phyloP scores from a whole-genome alignment of 2,797 vertebrate species.

The Centroberyx gerrardi region DNA sequence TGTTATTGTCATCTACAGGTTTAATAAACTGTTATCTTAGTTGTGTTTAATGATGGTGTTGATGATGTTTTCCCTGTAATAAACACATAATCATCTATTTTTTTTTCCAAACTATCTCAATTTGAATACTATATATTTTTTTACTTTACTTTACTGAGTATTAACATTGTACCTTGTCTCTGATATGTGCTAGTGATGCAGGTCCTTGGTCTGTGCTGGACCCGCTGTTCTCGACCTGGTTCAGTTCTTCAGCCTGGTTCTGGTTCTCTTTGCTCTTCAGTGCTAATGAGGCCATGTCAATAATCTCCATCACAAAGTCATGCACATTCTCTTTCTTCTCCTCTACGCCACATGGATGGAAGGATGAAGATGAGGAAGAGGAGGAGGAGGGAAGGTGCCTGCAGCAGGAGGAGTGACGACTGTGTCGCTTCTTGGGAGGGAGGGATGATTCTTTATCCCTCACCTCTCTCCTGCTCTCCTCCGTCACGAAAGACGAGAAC shows the following conservation, averaged over 20 bases:
- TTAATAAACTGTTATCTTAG: not conserved
- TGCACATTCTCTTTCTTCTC: conserved; percentile 86
- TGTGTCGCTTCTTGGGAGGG: conserved; percentile 54
- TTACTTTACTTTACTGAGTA: not conserved
- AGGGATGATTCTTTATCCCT: conserved; percentile 52
- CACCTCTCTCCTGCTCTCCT: conserved; percentile 75
- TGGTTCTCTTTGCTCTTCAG: conserved; percentile 90
- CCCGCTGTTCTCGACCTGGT: conserved; percentile 46
- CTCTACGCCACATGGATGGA: not conserved
- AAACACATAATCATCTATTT: too few species aligned
- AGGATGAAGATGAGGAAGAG: not conserved
- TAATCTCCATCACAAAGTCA: conserved; percentile 95
- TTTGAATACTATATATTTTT: not conserved
- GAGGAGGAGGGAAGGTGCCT: conserved; percentile 73
- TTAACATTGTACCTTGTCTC: conserved; percentile 86
- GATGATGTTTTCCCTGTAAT: not conserved
- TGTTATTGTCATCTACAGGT: not conserved
- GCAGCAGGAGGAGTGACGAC: conserved; percentile 70
- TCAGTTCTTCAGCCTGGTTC: conserved; percentile 79
- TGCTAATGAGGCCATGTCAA: conserved; percentile 93
- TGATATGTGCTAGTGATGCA: conserved; percentile 89
- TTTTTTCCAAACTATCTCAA: too few species aligned
- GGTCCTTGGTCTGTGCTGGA: conserved; percentile 66
- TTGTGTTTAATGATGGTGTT: not conserved
- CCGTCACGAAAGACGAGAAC: conserved; percentile 79